Conservation (phyloP, 1,140 invertebrate species). For the Tetramorium alpestre region DNA sequence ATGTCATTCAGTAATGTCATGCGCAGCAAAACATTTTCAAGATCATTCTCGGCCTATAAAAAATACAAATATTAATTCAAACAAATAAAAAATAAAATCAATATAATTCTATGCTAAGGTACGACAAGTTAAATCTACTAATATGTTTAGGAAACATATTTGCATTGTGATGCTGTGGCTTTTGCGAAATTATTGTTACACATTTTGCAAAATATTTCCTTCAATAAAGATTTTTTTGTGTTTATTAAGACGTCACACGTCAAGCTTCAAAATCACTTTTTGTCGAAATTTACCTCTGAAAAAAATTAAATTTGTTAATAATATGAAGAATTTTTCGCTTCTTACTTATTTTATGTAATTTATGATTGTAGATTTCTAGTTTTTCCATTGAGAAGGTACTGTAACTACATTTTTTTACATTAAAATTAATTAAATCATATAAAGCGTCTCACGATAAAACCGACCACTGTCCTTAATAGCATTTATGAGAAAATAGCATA, state of each 20-base stretch:
- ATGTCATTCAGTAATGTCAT: background rate
- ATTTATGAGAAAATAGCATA: too few relatives aligned
- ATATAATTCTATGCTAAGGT: background rate
- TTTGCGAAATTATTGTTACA: background rate
- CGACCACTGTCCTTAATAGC: too few relatives aligned
- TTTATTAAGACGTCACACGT: background rate
- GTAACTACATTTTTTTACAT: background rate
- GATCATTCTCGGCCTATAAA: background rate
- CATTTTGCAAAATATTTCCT: background rate
- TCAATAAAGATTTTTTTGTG: background rate
- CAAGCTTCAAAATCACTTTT: background rate
- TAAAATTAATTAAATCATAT: too few relatives aligned
- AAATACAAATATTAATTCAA: background rate
- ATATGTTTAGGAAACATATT: background rate
- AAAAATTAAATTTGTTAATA: background rate
- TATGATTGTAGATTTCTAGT: background rate
- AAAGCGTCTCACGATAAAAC: too few relatives aligned
- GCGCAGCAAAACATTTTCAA: background rate
- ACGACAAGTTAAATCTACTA: background rate
- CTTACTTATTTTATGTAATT: background rate
- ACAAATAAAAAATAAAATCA: background rate
- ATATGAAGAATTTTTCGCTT: background rate
- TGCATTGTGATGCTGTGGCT: background rate
- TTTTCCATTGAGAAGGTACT: background rate
- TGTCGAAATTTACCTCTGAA: background rate